These are phyloP conservation scores for Yponomeuta malinellus DNA, from an alignment of 2,888 invertebrate genomes.

Conservation along the genomic window DNA sequence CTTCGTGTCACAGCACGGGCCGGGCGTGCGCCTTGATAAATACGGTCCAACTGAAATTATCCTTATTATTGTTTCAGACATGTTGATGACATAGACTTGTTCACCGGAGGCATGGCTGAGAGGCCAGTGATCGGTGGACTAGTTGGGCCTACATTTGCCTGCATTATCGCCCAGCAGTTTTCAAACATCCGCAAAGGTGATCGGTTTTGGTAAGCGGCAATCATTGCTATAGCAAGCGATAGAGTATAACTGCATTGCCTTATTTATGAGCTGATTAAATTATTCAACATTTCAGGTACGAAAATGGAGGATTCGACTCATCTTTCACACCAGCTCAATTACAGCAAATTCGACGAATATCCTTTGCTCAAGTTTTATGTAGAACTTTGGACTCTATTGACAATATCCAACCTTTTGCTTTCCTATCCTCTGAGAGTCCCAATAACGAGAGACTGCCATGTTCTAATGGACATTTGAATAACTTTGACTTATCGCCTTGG, in stretches of 20 bases:
- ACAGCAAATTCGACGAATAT: slow-evolving; percentile 81
- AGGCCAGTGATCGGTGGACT: slow-evolving; percentile 86
- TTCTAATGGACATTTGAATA: slow-evolving; percentile 65
- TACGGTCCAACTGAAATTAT: background rate
- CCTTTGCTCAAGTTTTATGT: slow-evolving; percentile 84
- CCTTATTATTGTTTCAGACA: slow-evolving; percentile 49
- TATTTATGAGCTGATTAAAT: background rate
- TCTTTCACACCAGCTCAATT: slow-evolving; percentile 86
- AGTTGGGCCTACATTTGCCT: slow-evolving; percentile 91
- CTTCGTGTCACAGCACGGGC: no score
- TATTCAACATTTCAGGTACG: slow-evolving; percentile 72
- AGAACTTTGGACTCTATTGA: slow-evolving; percentile 79
- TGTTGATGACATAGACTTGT: slow-evolving; percentile 89
- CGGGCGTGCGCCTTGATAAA: no score
- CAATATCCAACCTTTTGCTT: slow-evolving; percentile 82
- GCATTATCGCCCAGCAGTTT: slow-evolving; percentile 92
- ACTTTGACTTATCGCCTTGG: slow-evolving; percentile 79
- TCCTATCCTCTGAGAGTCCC: slow-evolving; percentile 76
- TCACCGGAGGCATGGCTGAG: slow-evolving; percentile 89
- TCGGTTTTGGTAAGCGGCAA: slow-evolving; percentile 78
- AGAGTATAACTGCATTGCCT: background rate
- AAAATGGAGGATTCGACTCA: slow-evolving; percentile 83
- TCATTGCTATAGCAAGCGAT: background rate
- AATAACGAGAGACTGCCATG: slow-evolving; percentile 78
- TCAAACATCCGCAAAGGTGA: slow-evolving; percentile 85